Conservation (phyloP, 2,113 vertebrate genomes). For the Tringa solitaria region DNA sequence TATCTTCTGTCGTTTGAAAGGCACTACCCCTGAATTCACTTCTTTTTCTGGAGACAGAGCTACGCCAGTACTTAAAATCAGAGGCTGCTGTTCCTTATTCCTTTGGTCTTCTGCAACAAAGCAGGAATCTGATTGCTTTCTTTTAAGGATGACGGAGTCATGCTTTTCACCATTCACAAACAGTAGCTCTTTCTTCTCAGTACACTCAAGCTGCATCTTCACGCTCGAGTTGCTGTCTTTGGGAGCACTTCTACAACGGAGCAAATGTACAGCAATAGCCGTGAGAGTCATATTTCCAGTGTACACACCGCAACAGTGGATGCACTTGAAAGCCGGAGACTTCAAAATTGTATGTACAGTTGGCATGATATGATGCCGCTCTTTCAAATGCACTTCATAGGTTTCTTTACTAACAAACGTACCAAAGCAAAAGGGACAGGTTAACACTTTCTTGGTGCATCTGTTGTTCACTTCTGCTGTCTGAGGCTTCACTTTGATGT, state of each 20-base stretch:
- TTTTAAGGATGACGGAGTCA: constrained; percentile 47
- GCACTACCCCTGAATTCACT: constrained; percentile 36
- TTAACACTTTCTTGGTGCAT: constrained; percentile 61
- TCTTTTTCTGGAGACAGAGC: constrained; percentile 16
- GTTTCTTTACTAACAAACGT: constrained; percentile 76
- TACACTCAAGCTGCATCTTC: constrained; percentile 45
- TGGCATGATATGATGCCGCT: constrained; percentile 91
- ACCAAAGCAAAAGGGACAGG: constrained; percentile 90
- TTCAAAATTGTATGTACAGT: constrained; percentile 92
- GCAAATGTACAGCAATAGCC: constrained; percentile 90
- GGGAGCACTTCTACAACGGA: constrained; percentile 89
- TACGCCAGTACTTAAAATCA: not conserved
- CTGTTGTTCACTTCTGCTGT: constrained; percentile 25
- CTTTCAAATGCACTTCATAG: constrained; percentile 88
- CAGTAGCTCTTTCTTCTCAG: constrained; percentile 56
- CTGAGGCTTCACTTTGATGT: constrained; percentile 86
- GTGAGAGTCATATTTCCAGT: constrained; percentile 91
- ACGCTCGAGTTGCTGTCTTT: constrained; percentile 76
- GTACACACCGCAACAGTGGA: constrained; percentile 96
- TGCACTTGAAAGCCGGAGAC: constrained; percentile 93
- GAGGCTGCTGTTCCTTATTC: constrained; percentile 32
- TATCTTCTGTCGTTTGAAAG: constrained; percentile 77
- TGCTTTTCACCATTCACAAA: constrained; percentile 64
- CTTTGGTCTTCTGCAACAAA: constrained; percentile 46
- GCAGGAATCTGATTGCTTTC: constrained; percentile 62